These are phyloP conservation scores for Gymnorhina tibicen DNA, from an alignment of 2,113 vertebrate species.

Conservation along the genomic window DNA sequence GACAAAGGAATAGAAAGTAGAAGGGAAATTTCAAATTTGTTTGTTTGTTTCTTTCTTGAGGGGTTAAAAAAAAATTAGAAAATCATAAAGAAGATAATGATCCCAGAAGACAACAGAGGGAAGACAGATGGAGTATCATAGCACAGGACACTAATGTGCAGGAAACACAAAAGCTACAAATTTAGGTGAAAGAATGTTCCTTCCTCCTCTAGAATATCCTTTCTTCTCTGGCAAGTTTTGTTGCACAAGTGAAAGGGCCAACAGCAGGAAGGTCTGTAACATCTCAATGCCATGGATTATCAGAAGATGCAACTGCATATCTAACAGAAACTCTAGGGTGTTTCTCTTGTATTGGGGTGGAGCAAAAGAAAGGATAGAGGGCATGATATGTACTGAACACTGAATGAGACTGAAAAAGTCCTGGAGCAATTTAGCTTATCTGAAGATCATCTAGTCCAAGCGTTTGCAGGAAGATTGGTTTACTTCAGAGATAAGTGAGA, in stretches of 20 bases:
- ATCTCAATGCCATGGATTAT: accelerated
- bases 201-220: not conserved
- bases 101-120: not conserved
- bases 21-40: not conserved
- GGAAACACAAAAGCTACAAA: not conserved
- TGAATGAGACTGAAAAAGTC: not conserved
- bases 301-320: not conserved
- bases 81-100: not conserved
- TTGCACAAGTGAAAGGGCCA: not conserved
- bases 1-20: not conserved
- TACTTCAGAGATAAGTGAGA: not conserved
- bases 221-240: not conserved
- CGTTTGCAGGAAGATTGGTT: not conserved
- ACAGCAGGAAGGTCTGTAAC: not conserved
- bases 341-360: not conserved
- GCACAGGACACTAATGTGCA: not conserved
- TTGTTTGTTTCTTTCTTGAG: not conserved
- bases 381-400: not conserved
- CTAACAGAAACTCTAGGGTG: not conserved
- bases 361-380: not conserved
- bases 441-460: not conserved
- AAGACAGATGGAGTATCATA: not conserved
- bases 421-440: not conserved
- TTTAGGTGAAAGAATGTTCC: not conserved
- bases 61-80: not conserved